phyloP scores from a whole-genome alignment of 2,797 vertebrate species.

The Danio aesculapii region DNA sequence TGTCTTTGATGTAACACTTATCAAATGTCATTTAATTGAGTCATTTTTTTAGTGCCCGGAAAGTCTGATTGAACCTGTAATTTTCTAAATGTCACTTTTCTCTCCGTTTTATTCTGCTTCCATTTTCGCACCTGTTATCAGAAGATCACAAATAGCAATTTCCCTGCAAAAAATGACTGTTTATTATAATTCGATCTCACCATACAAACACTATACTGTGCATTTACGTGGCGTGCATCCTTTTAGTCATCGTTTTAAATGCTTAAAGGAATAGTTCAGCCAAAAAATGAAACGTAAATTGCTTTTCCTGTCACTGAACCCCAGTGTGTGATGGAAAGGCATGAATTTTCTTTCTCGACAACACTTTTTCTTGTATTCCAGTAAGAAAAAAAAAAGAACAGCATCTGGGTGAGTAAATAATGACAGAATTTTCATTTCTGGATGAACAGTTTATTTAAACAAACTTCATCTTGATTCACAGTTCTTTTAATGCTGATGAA shows the following conservation, averaged over 20 bases:
- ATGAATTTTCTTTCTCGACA: neutral
- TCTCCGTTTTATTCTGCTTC: constrained; percentile 8
- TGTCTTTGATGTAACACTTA: constrained; percentile 19
- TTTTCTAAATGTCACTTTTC: constrained; percentile 40
- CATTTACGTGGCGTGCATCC: constrained; percentile 9
- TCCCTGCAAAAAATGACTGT: constrained; percentile 28
- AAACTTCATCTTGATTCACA: constrained; percentile 8
- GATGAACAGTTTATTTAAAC: constrained; percentile 19
- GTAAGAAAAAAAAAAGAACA: neutral
- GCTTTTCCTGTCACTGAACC: neutral
- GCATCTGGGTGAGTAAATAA: neutral
- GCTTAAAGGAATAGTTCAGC: constrained; percentile 10
- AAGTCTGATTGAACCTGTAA: constrained; percentile 28
- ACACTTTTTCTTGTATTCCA: neutral
- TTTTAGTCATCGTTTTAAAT: constrained; percentile 31
- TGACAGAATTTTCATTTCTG: constrained; percentile 17
- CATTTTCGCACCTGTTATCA: constrained; percentile 19
- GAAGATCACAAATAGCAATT: constrained; percentile 38
- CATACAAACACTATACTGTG: constrained; percentile 2
- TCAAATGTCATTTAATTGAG: constrained; percentile 37
- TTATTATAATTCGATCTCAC: constrained; percentile 16
- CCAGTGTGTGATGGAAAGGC: neutral
- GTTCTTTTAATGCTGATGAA: constrained; percentile 12
- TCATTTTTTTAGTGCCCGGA: constrained; percentile 17
- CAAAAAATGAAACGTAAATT: constrained; percentile 8